phyloP scores from a whole-genome alignment of 1,140 invertebrate species.

The Drosophila erecta region DNA sequence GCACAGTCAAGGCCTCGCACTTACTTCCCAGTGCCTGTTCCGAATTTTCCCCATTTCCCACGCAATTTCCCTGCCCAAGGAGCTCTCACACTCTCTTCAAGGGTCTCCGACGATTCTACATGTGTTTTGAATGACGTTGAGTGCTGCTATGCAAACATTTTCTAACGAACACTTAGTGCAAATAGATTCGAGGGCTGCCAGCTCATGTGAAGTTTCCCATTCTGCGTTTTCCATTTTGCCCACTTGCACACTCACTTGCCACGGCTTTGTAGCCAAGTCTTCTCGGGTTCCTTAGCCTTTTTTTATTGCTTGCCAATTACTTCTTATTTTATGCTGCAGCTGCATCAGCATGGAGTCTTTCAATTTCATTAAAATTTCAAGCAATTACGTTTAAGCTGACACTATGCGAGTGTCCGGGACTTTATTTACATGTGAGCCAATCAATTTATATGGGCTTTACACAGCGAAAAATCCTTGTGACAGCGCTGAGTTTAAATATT shows the following conservation, averaged over 20 bases:
- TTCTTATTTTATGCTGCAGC: conserved; percentile 60
- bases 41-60: conserved; percentile 18
- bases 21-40: not conserved
- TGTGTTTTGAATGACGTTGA: conserved; percentile 81
- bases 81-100: conserved; percentile 42
- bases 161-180: conserved; percentile 83
- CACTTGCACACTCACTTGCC: not conserved
- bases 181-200: conserved; percentile 70
- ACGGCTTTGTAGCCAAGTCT: conserved; percentile 5
- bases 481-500: too few species aligned
- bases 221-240: conserved; percentile 11
- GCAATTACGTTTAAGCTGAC: conserved; percentile 60
- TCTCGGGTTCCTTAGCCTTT: conserved; percentile 43
- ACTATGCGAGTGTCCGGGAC: conserved; percentile 33
- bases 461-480: not conserved
- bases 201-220: conserved; percentile 45
- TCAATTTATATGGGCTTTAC: conserved; percentile 25
- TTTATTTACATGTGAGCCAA: conserved; percentile 41
- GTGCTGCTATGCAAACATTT: conserved; percentile 83
- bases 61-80: conserved; percentile 36
- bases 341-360: conserved; percentile 48
- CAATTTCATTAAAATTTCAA: conserved; percentile 75
- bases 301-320: conserved; percentile 77
- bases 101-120: conserved; percentile 55
- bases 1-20: conserved; percentile 19